Conservation (phyloP, 2,797 vertebrate genomes). For the Coreius guichenoti region DNA sequence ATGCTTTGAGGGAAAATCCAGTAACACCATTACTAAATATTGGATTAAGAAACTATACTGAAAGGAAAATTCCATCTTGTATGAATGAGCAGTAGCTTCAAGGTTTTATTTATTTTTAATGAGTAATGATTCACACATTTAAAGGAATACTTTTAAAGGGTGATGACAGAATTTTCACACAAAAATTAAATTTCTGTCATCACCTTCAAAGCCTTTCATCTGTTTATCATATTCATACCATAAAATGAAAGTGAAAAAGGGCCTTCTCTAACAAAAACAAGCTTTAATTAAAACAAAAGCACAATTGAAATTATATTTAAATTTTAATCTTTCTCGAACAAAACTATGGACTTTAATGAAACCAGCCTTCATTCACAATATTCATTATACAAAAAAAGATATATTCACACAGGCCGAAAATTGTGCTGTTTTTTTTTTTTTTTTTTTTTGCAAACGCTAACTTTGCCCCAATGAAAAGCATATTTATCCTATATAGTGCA, state of each 20-base stretch:
- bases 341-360: background rate
- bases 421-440: too few species aligned
- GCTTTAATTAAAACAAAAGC: background rate
- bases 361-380: background rate
- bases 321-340: background rate
- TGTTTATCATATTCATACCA: background rate
- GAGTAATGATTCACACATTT: background rate
- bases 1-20: slow-evolving; percentile 9
- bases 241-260: background rate
- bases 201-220: background rate
- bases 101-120: background rate
- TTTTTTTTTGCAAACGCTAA: too few species aligned
- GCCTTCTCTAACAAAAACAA: background rate
- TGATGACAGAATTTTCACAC: background rate
- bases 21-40: background rate
- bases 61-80: background rate
- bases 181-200: background rate
- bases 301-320: background rate
- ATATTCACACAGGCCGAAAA: too few species aligned
- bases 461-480: too few species aligned
- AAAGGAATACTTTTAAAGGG: background rate
- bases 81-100: background rate
- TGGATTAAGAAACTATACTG: background rate
- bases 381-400: background rate
- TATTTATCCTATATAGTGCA: too few species aligned